Evolutionary conservation across 2,888 invertebrate genomes (phyloP).

Genomic region (Iphiclides podalirius): DNA sequence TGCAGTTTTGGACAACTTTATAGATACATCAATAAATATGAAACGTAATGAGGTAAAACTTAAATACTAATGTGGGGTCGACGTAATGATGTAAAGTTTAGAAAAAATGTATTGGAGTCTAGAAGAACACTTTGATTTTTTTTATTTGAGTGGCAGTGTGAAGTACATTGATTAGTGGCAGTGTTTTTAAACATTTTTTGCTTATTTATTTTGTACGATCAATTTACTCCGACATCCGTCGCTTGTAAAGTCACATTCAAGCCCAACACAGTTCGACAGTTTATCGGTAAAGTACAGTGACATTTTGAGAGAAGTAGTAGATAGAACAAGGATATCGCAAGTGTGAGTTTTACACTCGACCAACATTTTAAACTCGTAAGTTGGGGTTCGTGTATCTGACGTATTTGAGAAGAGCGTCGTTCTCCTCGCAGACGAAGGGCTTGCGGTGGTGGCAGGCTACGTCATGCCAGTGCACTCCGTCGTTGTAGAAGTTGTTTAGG

Average conservation of each 20-base stretch:
- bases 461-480: slow-evolving; percentile 95
- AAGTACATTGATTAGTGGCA: neutral
- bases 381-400: slow-evolving; percentile 91
- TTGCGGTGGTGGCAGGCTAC: slow-evolving; percentile 95
- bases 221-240: too few species aligned
- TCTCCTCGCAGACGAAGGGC: slow-evolving; percentile 93
- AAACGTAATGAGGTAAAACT: slow-evolving; percentile 43
- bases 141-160: too few species aligned
- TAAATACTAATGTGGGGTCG: slow-evolving; percentile 36
- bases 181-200: neutral
- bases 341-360: too few species aligned
- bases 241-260: too few species aligned
- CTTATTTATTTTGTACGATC: neutral
- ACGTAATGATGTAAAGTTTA: slow-evolving; percentile 10
- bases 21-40: slow-evolving; percentile 51
- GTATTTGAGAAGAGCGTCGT: slow-evolving; percentile 91
- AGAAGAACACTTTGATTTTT: too few species aligned
- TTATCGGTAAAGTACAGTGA: too few species aligned
- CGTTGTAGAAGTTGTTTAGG: slow-evolving; percentile 94
- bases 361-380: slow-evolving; percentile 85
- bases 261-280: too few species aligned
- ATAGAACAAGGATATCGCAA: too few species aligned
- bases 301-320: too few species aligned
- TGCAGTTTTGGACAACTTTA: slow-evolving; percentile 7
- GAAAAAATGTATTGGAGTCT: slow-evolving; percentile 1